Base-by-base conservation (phyloP, 2,797 vertebrate species). In the Tragopan temminckii region DNA sequence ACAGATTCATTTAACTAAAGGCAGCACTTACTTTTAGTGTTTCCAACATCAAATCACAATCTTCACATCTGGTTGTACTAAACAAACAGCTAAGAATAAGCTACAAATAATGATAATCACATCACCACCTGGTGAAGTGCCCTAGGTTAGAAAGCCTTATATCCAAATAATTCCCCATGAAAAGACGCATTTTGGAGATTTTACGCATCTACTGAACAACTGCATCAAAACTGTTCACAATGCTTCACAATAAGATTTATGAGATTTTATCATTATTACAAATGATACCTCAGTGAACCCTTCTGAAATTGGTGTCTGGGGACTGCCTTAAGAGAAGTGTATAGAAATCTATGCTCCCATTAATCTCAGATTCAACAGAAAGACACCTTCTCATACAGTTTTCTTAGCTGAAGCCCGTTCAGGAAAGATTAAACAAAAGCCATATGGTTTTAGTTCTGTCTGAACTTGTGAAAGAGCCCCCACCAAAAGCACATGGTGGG, bases 1-100 rank as follows among this genome's bases (percentile, higher is more conserved):
- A 50, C 1, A 53, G 23, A 55, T 15, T 7, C 2, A 61, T 50
- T 75, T 79, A 87, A 66, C 24, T 70, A 25, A 77, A 74, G 31
- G 33, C 1, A 86, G 48, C 14, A 33, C 10, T 5, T 59, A 63
- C 27, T 67, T 61, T 74, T 35, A 72, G 8, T 6, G 31, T 24
- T 72, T 86, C 62, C 55, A 85, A 14, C 35, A 17, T 23, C 43
- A 38, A 31, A 36, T 35, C 55, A 33, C 6, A 57, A 13, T 33
- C 64, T 77, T 78, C 72, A 59, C 9, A 48, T 6, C n/a, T 3
- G 2, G 11, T 8, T 71, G 63, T 23, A 40, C 7, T 25, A n/a
- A 64, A 3, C 0, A 0, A 67, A 57, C 1, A 0, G 5, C 40
- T 0, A 43, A 19, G 33, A 63, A 67, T 85, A 91, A 87, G 16